Evolutionary conservation across 2,888 invertebrate genomes (phyloP), one percentile per base, ranked within the genome.

Genomic region (Ochropleura plecta): DNA sequence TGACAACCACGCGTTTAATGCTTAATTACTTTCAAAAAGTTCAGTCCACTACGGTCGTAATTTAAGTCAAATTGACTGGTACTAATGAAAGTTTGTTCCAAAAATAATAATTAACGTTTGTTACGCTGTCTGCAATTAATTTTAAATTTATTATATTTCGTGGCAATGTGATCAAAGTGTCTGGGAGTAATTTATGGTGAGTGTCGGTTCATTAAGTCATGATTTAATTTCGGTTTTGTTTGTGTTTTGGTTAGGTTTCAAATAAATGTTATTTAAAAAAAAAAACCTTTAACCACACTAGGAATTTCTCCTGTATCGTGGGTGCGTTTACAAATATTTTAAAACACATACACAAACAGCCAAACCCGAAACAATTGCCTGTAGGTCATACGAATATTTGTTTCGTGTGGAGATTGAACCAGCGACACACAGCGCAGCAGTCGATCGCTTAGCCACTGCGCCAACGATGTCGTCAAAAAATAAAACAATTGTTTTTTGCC

Each of bases 31-130:
- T 63, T 44, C 16, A 20, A 55, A 77, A 82, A 73, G 49, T 81
- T 74, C 64, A 64, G 14, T 40, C 42, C 30, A n/a, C 68, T 30
- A 18, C 5, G 66, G 48, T 55, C 79, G 49, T 88, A 88, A 79
- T 79, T 88, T 71, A 88, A 74, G 65, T 60, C 62, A 74, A 86
- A 86, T 84, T 84, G 79, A 81, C 84, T 78, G 44, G 0, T 48
- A n/a, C 40, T 80, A 79, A 86, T 73, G 66, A 82, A 75, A 85
- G 65, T 62, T 82, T 68, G 79, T 59, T n/a, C 69, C 64, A 60
- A 75, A 83, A 79, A 79, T 86, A 62, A 69, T 76, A 71, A 79
- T 83, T 81, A 76, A 79, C 66, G 68, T 63, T 69, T 30, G 30
- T 30, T 48, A 18, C 42, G 42, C 20, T 63, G 68, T 60, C 73